A percentile compares a stretch with the other conserved stretches of the same genome.
Evolutionary conservation across 2,113 vertebrate species (phyloP).

Genomic region (Taurulus bubalis): DNA sequence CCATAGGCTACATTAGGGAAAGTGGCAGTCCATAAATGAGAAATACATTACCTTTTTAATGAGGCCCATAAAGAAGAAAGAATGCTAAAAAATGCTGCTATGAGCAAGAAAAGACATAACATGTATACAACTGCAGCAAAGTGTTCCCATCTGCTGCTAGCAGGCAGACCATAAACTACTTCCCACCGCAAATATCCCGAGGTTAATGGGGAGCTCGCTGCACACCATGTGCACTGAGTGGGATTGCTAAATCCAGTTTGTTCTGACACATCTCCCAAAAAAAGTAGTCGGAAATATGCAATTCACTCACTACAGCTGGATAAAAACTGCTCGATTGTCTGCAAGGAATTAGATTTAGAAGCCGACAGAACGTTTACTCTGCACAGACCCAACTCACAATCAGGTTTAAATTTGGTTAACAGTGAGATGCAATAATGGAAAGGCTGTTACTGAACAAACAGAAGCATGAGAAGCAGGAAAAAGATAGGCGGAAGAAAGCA

Average conservation of each 20-base stretch:
- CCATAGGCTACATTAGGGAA: constrained; percentile 45
- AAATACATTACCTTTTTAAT: constrained; percentile 63
- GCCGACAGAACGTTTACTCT: constrained; percentile 11
- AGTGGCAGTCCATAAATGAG: constrained; percentile 51
- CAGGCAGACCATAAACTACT: constrained; percentile 68
- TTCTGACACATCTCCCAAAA: constrained; percentile 52
- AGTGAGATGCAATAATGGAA: constrained; percentile 37
- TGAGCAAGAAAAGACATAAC: constrained; percentile 74
- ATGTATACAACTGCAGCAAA: constrained; percentile 79
- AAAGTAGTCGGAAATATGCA: constrained; percentile 52
- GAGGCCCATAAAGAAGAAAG: constrained; percentile 48
- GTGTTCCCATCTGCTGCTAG: constrained; percentile 80
- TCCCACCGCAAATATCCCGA: constrained; percentile 75
- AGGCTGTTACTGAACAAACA: constrained; percentile 24
- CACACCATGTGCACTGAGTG: constrained; percentile 51
- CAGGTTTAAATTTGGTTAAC: constrained; percentile 35
- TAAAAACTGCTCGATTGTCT: constrained; percentile 19
- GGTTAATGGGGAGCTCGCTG: constrained; percentile 72
- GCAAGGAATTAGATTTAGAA: constrained; percentile 29
- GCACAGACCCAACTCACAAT: constrained; percentile 18
- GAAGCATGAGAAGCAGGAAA: constrained; percentile 16
- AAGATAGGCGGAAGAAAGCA: neutral
- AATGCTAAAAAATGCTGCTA: constrained; percentile 62
- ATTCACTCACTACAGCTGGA: constrained; percentile 19
- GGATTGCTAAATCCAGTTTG: constrained; percentile 63